Conservation (phyloP, 2,113 vertebrate species). For the Martes martes region DNA sequence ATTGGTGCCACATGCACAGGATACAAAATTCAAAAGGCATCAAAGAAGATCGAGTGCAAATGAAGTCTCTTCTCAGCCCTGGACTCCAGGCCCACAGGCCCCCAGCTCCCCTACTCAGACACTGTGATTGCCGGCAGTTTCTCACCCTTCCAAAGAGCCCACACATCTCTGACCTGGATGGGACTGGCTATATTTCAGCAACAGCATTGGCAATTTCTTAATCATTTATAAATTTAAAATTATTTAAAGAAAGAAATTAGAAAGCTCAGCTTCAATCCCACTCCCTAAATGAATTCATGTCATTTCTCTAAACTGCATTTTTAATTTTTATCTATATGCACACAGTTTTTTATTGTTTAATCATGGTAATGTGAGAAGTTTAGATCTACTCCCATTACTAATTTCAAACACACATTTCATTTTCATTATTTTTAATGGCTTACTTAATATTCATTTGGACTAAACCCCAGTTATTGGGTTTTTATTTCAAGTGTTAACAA, state of each 20-base stretch:
- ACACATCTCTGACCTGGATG: not conserved
- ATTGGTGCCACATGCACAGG: not conserved
- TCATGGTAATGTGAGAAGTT: not conserved
- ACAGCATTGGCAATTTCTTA: not conserved
- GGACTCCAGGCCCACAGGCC: too few species aligned
- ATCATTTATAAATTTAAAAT: not conserved
- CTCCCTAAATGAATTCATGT: not conserved
- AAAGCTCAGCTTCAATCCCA: not conserved
- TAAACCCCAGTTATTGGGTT: not conserved
- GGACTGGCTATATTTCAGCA: not conserved
- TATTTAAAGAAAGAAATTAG: not conserved
- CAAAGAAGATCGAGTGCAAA: not conserved
- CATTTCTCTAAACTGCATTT: not conserved
- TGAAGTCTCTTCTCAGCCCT: not conserved
- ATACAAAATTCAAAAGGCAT: conserved; percentile 6
- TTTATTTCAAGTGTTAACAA: not conserved
- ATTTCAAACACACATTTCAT: not conserved
- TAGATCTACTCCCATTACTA: not conserved
- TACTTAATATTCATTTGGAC: not conserved
- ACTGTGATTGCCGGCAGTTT: not conserved
- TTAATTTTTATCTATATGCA: not conserved
- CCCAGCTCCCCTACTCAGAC: not conserved
- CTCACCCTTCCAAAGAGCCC: not conserved
- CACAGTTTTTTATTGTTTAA: not conserved
- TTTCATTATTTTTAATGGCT: not conserved